Percentiles rank a stretch among this genome's conserved stretches.
Conservation (phyloP, 2,888 invertebrate genomes). For the Caenorhabditis angaria region DNA sequence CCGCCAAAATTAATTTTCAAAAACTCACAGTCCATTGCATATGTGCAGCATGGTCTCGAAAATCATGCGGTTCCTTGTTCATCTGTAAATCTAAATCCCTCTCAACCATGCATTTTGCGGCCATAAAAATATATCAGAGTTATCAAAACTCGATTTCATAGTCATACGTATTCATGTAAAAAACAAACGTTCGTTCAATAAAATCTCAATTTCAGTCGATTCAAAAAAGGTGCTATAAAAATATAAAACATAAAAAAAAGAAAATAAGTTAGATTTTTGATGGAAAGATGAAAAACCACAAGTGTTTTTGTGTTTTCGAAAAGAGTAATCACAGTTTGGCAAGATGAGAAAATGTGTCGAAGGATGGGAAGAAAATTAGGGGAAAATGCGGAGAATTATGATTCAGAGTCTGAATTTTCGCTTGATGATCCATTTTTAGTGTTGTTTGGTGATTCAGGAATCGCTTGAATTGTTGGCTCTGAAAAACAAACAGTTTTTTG, state of each 20-base stretch:
- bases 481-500: too few species aligned
- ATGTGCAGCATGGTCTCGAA: constrained; percentile 58
- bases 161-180: too few species aligned
- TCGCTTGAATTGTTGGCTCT: constrained; percentile 20
- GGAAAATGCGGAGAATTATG: background rate
- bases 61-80: constrained; percentile 56
- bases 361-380: background rate
- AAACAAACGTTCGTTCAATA: too few species aligned
- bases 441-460: constrained; percentile 22
- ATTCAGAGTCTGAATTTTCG: constrained; percentile 36
- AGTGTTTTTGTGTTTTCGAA: background rate
- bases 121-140: too few species aligned
- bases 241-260: background rate
- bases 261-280: background rate
- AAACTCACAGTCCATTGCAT: constrained; percentile 62
- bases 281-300: background rate
- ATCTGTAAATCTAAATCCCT: constrained; percentile 9
- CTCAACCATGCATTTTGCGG: too few species aligned
- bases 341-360: background rate
- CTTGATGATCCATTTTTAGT: constrained; percentile 38
- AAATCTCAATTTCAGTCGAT: too few species aligned
- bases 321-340: background rate
- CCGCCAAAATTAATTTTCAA: too few species aligned
- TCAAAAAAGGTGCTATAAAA: too few species aligned
- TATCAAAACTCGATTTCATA: too few species aligned